These are phyloP conservation scores for Augochlorella aurata DNA, from an alignment of 2,888 invertebrate species.

Conservation along the genomic window DNA sequence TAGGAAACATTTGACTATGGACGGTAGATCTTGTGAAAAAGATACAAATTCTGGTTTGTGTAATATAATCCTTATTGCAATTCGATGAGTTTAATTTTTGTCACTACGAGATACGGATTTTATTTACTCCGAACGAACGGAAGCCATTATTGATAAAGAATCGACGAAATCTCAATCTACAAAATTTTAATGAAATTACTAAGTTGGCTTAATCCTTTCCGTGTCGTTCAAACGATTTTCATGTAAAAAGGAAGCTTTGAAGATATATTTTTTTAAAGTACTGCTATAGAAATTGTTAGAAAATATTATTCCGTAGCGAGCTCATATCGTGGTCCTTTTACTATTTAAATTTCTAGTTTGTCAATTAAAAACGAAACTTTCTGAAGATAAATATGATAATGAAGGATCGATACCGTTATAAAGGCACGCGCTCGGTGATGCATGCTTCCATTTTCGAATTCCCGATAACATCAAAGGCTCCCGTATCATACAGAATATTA, in stretches of 20 bases:
- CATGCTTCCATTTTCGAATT: background rate
- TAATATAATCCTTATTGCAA: no score
- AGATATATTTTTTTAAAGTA: background rate
- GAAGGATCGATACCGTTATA: background rate
- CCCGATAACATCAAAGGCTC: conserved; percentile 1
- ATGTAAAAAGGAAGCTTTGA: background rate
- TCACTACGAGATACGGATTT: no score
- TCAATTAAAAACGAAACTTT: background rate
- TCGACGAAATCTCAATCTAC: no score
- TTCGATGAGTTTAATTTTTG: no score
- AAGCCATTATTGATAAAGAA: no score
- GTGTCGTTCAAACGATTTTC: no score
- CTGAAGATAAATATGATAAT: background rate
- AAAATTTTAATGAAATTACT: no score
- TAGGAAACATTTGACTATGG: no score
- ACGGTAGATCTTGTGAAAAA: no score
- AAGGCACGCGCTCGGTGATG: background rate
- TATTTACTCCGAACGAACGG: no score
- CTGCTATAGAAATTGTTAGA: background rate
- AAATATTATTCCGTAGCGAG: background rate
- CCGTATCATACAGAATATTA: background rate
- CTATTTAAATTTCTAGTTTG: background rate
- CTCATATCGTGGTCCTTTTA: background rate
- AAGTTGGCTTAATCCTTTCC: no score
- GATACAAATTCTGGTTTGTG: no score